phyloP scores from a whole-genome alignment of 2,113 vertebrate species.

The Glaucidium brasilianum region DNA sequence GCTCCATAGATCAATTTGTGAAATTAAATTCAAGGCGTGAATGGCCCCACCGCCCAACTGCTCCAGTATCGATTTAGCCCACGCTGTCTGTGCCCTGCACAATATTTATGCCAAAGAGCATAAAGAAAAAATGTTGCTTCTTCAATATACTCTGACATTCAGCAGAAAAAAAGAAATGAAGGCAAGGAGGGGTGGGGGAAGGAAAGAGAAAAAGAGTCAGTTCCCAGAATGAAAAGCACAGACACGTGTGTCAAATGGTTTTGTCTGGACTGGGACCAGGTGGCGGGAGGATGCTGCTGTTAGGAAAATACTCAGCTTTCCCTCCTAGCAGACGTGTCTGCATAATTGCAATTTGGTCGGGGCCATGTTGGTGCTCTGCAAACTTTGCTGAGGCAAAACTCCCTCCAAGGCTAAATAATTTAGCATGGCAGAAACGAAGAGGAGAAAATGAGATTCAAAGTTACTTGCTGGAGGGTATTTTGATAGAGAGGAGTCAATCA shows the following conservation, averaged over 20 bases:
- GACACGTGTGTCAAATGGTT: background rate
- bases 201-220: background rate
- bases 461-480: background rate
- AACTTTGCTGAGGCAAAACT: background rate
- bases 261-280: background rate
- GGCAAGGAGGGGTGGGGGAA: fast-evolving
- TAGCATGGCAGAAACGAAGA: background rate
- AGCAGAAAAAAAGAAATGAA: background rate
- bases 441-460: background rate
- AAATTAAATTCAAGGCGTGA: constrained; percentile 43
- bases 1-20: background rate
- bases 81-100: background rate
- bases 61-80: background rate
- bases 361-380: background rate
- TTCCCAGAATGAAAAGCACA: background rate
- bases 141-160: background rate
- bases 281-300: constrained; percentile 9
- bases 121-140: background rate
- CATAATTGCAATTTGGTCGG: background rate
- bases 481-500: background rate
- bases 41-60: background rate
- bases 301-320: background rate
- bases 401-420: background rate
- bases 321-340: background rate
- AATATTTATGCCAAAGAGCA: background rate